Percentiles rank a stretch among this genome's conserved stretches.
These are phyloP conservation scores for Columba guinea DNA, from an alignment of 2,797 vertebrate species.

Conservation along the genomic window DNA sequence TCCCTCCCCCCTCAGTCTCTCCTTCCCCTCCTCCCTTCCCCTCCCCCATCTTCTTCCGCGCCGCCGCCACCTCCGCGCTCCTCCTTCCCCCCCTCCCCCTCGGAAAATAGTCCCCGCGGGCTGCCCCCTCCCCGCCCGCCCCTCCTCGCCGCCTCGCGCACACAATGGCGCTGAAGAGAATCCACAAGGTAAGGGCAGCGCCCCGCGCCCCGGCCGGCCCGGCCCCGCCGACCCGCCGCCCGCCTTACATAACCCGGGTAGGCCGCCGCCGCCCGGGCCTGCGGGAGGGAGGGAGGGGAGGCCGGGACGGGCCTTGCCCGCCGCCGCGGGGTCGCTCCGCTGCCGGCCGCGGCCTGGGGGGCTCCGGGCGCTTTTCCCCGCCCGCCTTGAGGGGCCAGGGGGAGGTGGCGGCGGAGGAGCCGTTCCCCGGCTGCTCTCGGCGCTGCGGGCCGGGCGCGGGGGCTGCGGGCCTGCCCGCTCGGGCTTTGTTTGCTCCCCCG, in stretches of 20 bases:
- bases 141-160: neutral
- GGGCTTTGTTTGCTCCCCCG: neutral
- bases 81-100: neutral
- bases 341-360: neutral
- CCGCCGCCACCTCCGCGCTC: neutral
- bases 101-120: neutral
- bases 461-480: neutral
- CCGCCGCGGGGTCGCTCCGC: too few species aligned
- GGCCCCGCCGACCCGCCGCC: neutral
- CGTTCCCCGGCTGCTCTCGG: neutral
- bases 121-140: neutral
- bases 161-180: conserved; percentile 84
- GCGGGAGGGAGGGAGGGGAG: too few species aligned
- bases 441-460: neutral
- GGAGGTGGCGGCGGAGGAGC: neutral
- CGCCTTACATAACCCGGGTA: neutral
- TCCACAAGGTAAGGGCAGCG: conserved; percentile 90
- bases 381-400: neutral
- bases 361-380: neutral
- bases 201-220: neutral
- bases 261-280: neutral
- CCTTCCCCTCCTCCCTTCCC: neutral
- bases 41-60: neutral
- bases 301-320: neutral
- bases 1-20: neutral